These are phyloP conservation scores for Pteropus alecto DNA, from an alignment of 2,113 vertebrate genomes.

Conservation along the genomic window DNA sequence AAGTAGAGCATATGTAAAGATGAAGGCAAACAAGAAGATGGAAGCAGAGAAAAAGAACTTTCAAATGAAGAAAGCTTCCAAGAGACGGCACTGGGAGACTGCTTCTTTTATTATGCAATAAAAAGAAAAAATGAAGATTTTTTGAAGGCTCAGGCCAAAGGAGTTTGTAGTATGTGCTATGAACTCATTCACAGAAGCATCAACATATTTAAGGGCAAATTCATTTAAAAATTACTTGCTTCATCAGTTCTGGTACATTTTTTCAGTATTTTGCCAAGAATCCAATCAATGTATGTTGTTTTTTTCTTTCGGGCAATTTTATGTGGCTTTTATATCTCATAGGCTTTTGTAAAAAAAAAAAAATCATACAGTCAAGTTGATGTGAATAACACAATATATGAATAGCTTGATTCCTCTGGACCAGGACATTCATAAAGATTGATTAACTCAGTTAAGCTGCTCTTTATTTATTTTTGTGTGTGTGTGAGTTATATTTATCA, in stretches of 20 bases:
- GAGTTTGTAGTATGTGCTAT: constrained; percentile 41
- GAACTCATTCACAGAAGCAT: constrained; percentile 68
- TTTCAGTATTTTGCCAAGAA: constrained; percentile 71
- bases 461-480: not conserved
- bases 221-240: constrained; percentile 77
- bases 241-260: constrained; percentile 62
- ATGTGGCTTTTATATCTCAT: constrained; percentile 8
- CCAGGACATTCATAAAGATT: not conserved
- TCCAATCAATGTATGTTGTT: constrained; percentile 46
- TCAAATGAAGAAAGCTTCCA: constrained; percentile 24
- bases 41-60: not conserved
- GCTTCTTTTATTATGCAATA: constrained; percentile 52
- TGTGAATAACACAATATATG: not conserved
- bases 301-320: constrained; percentile 27
- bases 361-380: not conserved
- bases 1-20: not conserved
- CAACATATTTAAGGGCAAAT: constrained; percentile 65
- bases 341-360: constrained; percentile 18
- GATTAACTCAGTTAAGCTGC: not conserved
- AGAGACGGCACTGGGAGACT: not conserved
- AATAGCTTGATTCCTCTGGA: not conserved
- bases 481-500: too few species aligned
- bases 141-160: constrained; percentile 48
- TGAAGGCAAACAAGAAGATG: not conserved
- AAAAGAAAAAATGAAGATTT: constrained; percentile 43